Percentiles rank a stretch among this genome's conserved stretches.
Conservation (phyloP, 2,113 vertebrate genomes). For the Tonatia bakeri region DNA sequence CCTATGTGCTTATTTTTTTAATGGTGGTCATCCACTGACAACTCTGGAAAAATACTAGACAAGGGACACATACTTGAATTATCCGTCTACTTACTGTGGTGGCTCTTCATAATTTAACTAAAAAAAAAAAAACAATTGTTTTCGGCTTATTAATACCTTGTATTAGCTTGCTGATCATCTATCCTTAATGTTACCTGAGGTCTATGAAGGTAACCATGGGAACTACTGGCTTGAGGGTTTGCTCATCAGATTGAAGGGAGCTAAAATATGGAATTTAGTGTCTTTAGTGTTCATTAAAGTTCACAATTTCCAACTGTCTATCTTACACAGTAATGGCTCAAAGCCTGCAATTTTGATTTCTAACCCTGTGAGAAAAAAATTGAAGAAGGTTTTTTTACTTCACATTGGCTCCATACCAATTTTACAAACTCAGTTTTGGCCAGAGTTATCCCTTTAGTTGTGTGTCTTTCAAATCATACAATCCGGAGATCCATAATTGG, state of each 20-base stretch:
- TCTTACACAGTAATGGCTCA: not conserved
- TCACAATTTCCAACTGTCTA: not conserved
- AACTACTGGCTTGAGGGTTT: not conserved
- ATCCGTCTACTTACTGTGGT: not conserved
- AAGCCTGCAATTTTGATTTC: not conserved
- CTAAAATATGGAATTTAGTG: not conserved
- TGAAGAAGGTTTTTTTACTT: constrained; percentile 1
- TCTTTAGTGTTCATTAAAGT: not conserved
- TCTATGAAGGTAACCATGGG: not conserved
- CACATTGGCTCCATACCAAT: constrained; percentile 40
- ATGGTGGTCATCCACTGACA: not conserved
- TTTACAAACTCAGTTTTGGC: constrained; percentile 54
- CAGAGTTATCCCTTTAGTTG: constrained; percentile 44
- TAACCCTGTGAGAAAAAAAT: constrained; percentile 26
- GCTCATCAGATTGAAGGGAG: not conserved
- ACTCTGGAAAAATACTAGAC: not conserved
- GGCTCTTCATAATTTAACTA: not conserved
- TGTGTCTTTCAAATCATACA: constrained; percentile 59
- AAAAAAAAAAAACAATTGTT: not conserved
- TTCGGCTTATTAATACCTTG: not conserved
- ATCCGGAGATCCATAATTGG: constrained; percentile 47
- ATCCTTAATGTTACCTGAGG: not conserved
- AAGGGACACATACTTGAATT: not conserved
- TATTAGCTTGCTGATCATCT: not conserved
- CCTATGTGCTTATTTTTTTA: not conserved